Evolutionary conservation across 35 echinoderm and acorn worm species (phyloP), one percentile per base, ranked within the genome.

Genomic region (Apostichopus parvimensis): DNA sequence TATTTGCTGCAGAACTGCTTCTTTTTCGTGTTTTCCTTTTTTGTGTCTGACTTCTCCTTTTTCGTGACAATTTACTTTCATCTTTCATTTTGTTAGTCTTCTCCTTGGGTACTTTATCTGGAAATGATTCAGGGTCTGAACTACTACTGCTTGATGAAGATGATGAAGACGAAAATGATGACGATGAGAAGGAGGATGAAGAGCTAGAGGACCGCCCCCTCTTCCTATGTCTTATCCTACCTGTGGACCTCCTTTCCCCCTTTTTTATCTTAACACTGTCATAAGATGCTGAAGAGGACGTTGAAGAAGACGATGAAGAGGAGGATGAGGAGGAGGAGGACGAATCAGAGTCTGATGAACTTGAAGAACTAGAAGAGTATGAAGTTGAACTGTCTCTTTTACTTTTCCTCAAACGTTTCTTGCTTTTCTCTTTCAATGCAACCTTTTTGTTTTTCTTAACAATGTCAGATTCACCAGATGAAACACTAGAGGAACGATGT

Each of bases 91-190:
- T 84, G 8, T 5, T 10, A 18, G 12, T 20, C 22, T 58, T 84
- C 81, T 84, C 24, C 15, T 60, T 2, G 55, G 1, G 18, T 59
- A 2, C 9, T 84, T 58, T 52, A 53, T 8, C 22, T 80, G 78
- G 7, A 28, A 2, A 80, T 28, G 78, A 80, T 8, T 80, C 78
- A 9, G 5, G 8, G 78, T 80, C 24, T 45, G 78, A 80, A 45
- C 78, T 80, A 17, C 78, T 80, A 80, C 78, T 80, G 78, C 78
- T 77, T 18, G 75, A 80, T 17, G 78, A 80, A 80, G 78, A 80
- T 80, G 78, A 77, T 77, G 75, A 80, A 8, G 78, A 80, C 1
- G 78, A 80, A 8, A 17, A 80, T 80, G 78, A 80, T 13, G 8
- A 80, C 5, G 78, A 80, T 54, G 78, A 80, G 18, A 26, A 75